These are phyloP conservation scores for Phalangium opilio DNA, from an alignment of 2,888 invertebrate species.

Conservation along the genomic window DNA sequence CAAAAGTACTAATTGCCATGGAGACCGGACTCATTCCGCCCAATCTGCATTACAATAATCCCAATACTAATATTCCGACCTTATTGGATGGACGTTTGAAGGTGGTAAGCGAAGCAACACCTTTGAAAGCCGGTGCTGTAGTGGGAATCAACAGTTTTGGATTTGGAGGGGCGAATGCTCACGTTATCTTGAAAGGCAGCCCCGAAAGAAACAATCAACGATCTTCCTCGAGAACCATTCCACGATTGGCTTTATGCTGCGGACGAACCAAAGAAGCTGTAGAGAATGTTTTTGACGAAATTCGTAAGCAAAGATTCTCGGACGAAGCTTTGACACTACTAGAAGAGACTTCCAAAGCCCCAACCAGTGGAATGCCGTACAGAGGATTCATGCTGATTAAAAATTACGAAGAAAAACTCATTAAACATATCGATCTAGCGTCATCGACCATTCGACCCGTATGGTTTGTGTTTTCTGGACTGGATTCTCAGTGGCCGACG, in stretches of 20 bases:
- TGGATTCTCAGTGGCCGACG: constrained; percentile 96
- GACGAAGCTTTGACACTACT: constrained; percentile 58
- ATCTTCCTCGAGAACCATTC: constrained; percentile 34
- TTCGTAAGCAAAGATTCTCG: constrained; percentile 38
- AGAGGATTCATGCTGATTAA: constrained; percentile 66
- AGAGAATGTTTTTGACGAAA: constrained; percentile 42
- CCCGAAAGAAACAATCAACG: constrained; percentile 28
- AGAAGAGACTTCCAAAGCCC: constrained; percentile 51
- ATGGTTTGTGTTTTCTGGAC: constrained; percentile 93
- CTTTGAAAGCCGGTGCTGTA: constrained; percentile 78
- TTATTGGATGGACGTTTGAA: constrained; percentile 74
- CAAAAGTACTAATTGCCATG: constrained; percentile 84
- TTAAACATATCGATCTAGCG: constrained; percentile 5
- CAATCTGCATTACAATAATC: constrained; percentile 72
- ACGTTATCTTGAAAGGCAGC: constrained; percentile 63
- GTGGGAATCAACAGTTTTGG: constrained; percentile 93
- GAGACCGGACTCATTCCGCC: constrained; percentile 73
- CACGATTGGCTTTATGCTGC: constrained; percentile 57
- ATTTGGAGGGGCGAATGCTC: constrained; percentile 95
- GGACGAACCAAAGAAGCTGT: constrained; percentile 74
- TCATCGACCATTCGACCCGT: constrained; percentile 51
- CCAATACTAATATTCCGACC: constrained; percentile 81
- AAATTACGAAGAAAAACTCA: constrained; percentile 27
- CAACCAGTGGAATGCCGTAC: constrained; percentile 57
- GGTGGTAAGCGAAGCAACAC: constrained; percentile 65